Evolutionary conservation across 2,888 invertebrate species (phyloP), one percentile per base, ranked within the genome.

Genomic region (Dicycla oo): DNA sequence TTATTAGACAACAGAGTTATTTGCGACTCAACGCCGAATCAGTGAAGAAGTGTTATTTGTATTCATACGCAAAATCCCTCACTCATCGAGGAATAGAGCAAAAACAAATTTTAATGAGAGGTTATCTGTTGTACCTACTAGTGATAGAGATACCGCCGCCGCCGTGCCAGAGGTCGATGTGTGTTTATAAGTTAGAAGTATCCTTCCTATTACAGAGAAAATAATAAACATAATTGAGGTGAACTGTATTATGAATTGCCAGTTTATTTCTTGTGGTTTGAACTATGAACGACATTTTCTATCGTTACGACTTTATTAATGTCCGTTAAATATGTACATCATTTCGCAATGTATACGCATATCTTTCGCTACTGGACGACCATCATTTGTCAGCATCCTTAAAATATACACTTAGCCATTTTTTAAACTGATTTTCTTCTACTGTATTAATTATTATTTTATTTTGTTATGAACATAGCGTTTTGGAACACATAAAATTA

Each of bases 21-120:
- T 34, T 34, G 34, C 34, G 34, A 34, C 34, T 4, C 34, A 34
- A 34, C 34, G 4, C 6, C 34, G 4, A 34, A 34, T 34, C 34
- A 34, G 34, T 4, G 34, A 34, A 34, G 4, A 6, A 30, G 4
- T 30, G 30, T 30, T 30, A n/a, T 30, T 30, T 30, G 30, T 30
- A 30, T 30, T 30, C 30, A 30, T 30, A 30, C 30, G 2, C 30
- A 30, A 30, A 3, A 30, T 30, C 30, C 4, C 0, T 10, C 11
- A 8, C 26, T 58, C 20, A 63, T 54, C 38, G 43, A 60, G 53
- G 49, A 38, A 63, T 78, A 67, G 26, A 75, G 49, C 68, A 66
- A 78, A 73, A 78, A 80, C 65, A 75, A 80, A 54, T 75, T 45
- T 75, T 56, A 51, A 45, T 49, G 3, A 63, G 34, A 74, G 78